Base-by-base conservation (phyloP, 1,140 invertebrate genomes). In the Nephotettix cincticeps region DNA sequence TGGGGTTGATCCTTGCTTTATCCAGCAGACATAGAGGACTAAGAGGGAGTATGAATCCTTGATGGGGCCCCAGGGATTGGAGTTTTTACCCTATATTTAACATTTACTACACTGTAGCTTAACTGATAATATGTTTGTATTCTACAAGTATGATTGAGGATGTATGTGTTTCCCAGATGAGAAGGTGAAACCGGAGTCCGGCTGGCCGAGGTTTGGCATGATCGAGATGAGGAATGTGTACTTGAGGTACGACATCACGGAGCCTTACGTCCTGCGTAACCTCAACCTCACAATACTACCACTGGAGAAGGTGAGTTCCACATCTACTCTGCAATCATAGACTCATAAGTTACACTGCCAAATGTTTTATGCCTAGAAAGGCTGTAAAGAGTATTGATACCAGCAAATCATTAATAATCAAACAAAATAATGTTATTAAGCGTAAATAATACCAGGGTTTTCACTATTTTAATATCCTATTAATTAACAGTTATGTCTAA, bases 251-350 rank as follows among this genome's bases (percentile, higher is more conserved):
- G 85, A 86, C 43, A 79, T 81, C 1, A 81, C 85, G 25, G 85
- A 87, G 67, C 82, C 86, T 1, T 84, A 87, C 0, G 90, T 93
- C 0, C 79, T 95, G 0, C 92, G 91, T 74, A 81, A 79, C 47
- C 66, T 86, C n/a, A 83, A 75, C 66, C 81, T 84, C 68, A 72
- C 66, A 0, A 80, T 84, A 28, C 68, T 74, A 23, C 78, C 81
- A n/a, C 74, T 77, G 13, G 84, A 85, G 66, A 85, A 85, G 72
- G 74, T 81, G n/a, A n/a, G n/a, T n/a, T n/a, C n/a, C n/a, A n/a
- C n/a, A n/a, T n/a, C n/a, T n/a, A n/a, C n/a, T n/a, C n/a, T n/a
- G n/a, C n/a, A n/a, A n/a, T n/a, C n/a, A n/a, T n/a, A n/a, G n/a
- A n/a, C n/a, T n/a, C n/a, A n/a, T n/a, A n/a, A n/a, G n/a, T n/a